Conservation (phyloP, 2,888 invertebrate species). For the Rotaria socialis region DNA sequence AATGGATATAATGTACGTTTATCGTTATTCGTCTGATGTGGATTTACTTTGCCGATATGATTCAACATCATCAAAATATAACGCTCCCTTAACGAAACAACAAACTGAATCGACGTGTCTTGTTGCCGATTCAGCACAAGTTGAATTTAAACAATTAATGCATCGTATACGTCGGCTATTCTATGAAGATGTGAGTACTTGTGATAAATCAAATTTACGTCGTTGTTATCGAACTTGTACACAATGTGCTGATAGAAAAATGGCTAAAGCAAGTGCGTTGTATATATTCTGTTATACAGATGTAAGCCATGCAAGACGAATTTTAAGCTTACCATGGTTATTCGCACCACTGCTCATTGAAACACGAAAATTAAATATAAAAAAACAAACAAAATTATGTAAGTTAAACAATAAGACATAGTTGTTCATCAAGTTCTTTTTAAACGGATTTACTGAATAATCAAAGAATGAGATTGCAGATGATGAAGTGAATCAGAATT, state of each 20-base stretch:
- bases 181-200: background rate
- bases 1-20: conserved; percentile 21
- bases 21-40: conserved; percentile 13
- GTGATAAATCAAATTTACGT: background rate
- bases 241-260: background rate
- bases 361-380: background rate
- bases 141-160: conserved; percentile 15
- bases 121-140: conserved; percentile 24
- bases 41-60: conserved; percentile 27
- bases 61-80: conserved; percentile 1
- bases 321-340: conserved; percentile 34
- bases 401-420: background rate
- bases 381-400: conserved; percentile 33
- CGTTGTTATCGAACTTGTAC: background rate
- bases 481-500: no score
- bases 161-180: background rate
- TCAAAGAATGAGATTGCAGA: no score
- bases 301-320: background rate
- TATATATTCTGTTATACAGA: conserved; percentile 11
- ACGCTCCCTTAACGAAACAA: background rate
- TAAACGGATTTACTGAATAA: no score
- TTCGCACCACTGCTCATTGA: background rate
- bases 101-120: background rate
- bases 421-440: no score
- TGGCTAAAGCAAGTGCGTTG: background rate